Conservation (phyloP, 2,797 vertebrate species). For the Scleropages formosus region DNA sequence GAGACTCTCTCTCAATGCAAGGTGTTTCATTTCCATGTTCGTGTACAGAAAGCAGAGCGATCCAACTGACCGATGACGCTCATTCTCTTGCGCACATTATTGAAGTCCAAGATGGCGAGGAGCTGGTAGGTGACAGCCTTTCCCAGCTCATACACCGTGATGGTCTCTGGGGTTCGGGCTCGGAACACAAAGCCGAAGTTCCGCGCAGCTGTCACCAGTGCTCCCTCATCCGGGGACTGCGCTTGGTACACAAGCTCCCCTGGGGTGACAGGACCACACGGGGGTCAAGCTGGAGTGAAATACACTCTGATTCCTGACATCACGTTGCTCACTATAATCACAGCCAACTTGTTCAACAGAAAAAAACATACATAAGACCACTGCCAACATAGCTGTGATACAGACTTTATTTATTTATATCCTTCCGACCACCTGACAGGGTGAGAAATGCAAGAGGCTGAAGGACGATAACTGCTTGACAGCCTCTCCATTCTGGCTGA, state of each 20-base stretch:
- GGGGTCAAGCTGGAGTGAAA: too few relatives aligned
- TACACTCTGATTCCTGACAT: too few relatives aligned
- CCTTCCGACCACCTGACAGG: neutral
- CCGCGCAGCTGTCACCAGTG: slow-evolving; percentile 87
- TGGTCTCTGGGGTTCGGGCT: slow-evolving; percentile 80
- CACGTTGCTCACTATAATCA: neutral
- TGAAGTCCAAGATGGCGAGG: slow-evolving; percentile 89
- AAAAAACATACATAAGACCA: neutral
- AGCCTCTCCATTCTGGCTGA: too few relatives aligned
- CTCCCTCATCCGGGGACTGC: slow-evolving; percentile 93
- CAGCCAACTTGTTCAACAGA: neutral
- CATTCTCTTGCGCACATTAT: slow-evolving; percentile 90
- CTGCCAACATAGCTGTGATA: neutral
- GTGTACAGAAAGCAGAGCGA: neutral
- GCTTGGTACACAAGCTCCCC: slow-evolving; percentile 86
- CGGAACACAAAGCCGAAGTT: slow-evolving; percentile 91
- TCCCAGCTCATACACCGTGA: slow-evolving; percentile 84
- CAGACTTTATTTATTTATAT: neutral
- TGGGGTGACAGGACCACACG: slow-evolving; percentile 41
- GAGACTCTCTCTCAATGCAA: neutral
- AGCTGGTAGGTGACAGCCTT: slow-evolving; percentile 73
- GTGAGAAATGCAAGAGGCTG: neutral
- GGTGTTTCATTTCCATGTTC: neutral
- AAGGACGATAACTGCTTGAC: too few relatives aligned
- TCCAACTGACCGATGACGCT: slow-evolving; percentile 83